Evolutionary conservation across 2,113 vertebrate species (phyloP).

Genomic region (Cyprinodon variegatus): DNA sequence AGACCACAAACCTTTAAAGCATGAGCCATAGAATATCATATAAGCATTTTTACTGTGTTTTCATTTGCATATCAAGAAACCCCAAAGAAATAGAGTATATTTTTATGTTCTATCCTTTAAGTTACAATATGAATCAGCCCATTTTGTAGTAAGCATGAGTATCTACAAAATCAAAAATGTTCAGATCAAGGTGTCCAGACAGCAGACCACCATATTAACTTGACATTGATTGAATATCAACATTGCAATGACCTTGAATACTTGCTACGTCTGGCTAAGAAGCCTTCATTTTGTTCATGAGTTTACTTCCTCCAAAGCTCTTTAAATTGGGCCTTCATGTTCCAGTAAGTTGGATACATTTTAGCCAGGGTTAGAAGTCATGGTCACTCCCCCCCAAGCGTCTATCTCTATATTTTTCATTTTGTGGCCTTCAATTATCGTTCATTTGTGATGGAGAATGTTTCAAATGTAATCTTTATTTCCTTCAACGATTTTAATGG

Average conservation of each 20-base stretch:
- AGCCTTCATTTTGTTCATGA: slow-evolving; percentile 11
- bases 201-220: slow-evolving; percentile 26
- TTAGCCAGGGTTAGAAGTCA: slow-evolving; percentile 57
- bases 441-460: slow-evolving; percentile 27
- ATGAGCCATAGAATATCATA: background rate
- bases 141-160: background rate
- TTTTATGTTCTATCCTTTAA: background rate
- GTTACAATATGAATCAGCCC: background rate
- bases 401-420: background rate
- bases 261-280: slow-evolving; percentile 16
- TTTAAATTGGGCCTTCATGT: slow-evolving; percentile 61
- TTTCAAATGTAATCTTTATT: slow-evolving; percentile 16
- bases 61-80: background rate
- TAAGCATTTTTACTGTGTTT: background rate
- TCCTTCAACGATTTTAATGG: slow-evolving; percentile 7
- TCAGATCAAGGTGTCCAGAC: background rate
- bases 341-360: slow-evolving; percentile 56
- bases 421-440: slow-evolving; percentile 2
- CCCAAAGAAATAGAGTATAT: background rate
- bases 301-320: slow-evolving; percentile 25
- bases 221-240: background rate
- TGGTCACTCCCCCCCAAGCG: slow-evolving; percentile 34
- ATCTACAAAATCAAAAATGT: background rate
- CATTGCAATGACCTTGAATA: slow-evolving; percentile 43
- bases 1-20: too few relatives aligned